phyloP scores from a whole-genome alignment of 2,797 vertebrate genomes.

The Ibycter americanus region DNA sequence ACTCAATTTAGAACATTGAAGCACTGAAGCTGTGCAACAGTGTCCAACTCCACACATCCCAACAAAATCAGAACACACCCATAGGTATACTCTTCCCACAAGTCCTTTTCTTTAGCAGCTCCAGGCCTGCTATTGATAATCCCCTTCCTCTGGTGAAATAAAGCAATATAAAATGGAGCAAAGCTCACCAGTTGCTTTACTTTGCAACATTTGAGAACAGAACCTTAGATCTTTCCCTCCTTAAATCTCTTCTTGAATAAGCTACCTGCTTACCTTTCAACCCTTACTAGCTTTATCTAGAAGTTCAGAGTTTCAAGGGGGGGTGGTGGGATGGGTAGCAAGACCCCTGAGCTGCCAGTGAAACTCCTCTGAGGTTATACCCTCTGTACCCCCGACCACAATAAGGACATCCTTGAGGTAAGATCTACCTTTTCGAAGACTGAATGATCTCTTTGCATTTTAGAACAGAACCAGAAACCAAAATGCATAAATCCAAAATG shows the following conservation, averaged over 20 bases:
- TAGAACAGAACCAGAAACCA: neutral
- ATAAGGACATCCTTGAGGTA: neutral
- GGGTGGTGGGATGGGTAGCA: too few species aligned
- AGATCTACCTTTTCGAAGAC: neutral
- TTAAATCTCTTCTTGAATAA: neutral
- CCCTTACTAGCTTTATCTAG: neutral
- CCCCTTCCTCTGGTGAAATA: neutral
- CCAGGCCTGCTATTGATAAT: neutral
- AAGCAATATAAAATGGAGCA: neutral
- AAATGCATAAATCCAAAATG: neutral
- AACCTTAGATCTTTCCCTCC: neutral
- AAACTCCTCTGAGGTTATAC: neutral
- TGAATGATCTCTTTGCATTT: neutral
- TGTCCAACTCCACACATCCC: neutral
- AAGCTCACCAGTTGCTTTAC: neutral
- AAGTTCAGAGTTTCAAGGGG: neutral
- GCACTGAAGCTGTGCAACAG: neutral
- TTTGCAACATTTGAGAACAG: neutral
- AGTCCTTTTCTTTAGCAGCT: neutral
- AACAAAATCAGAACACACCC: neutral
- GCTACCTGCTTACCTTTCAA: neutral
- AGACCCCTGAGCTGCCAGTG: neutral
- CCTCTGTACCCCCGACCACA: neutral
- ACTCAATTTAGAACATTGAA: neutral
- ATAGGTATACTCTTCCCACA: neutral